phyloP scores from a whole-genome alignment of 2,888 invertebrate species.

The Acrobasis repandana region DNA sequence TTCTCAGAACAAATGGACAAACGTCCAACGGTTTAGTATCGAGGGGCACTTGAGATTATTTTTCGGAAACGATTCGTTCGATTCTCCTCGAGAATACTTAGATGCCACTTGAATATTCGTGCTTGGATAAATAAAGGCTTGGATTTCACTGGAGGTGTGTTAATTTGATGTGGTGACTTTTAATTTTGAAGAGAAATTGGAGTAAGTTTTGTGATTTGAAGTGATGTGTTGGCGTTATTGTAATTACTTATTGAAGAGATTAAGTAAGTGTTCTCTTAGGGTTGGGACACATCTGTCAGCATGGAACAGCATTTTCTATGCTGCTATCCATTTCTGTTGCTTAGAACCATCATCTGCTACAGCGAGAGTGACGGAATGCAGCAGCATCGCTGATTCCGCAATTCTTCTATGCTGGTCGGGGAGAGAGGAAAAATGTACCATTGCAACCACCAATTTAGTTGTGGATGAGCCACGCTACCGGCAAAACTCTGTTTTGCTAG shows the following conservation, averaged over 20 bases:
- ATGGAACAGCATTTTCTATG: too few relatives aligned
- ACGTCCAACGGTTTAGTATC: conserved; percentile 39
- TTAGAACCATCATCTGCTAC: too few relatives aligned
- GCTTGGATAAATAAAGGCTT: conserved; percentile 41
- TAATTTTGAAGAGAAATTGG: conserved; percentile 9
- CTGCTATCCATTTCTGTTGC: too few relatives aligned
- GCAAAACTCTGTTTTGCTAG: too few relatives aligned
- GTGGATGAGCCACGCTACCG: too few relatives aligned
- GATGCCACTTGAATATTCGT: conserved; percentile 37
- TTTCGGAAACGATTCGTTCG: conserved; percentile 60
- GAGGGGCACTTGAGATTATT: conserved; percentile 52
- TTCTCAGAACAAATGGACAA: conserved; percentile 33
- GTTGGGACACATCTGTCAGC: too few relatives aligned
- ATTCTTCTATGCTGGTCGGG: too few relatives aligned
- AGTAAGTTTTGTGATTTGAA: conserved; percentile 1
- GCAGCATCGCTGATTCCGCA: too few relatives aligned
- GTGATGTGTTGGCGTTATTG: conserved; percentile 2
- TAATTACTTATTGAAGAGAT: not conserved
- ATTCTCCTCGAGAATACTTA: conserved; percentile 44
- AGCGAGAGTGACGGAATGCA: too few relatives aligned
- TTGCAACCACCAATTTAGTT: too few relatives aligned
- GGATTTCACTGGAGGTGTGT: conserved; percentile 17
- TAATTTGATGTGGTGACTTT: conserved; percentile 23
- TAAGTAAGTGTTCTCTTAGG: not conserved
- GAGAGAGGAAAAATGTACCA: too few relatives aligned